Evolutionary conservation across 2,797 vertebrate species (phyloP).

Genomic region (Carcharodon carcharias): DNA sequence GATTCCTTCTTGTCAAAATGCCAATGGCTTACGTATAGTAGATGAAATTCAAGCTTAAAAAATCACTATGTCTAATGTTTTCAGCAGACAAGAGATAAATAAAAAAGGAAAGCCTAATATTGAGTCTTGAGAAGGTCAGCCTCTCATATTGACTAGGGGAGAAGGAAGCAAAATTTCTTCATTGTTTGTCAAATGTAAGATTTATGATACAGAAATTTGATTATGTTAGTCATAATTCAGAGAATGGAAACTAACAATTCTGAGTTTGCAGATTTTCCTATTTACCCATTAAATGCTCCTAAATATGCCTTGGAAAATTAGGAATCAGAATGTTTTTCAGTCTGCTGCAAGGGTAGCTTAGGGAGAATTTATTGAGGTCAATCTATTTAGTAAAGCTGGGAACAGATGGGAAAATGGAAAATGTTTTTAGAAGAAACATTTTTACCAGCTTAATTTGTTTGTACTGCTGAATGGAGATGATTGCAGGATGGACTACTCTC

Average conservation of each 20-base stretch:
- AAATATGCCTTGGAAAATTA: slow-evolving; percentile 14
- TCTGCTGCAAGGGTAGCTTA: neutral
- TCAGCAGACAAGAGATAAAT: neutral
- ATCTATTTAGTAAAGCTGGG: slow-evolving; percentile 31
- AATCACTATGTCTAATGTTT: neutral
- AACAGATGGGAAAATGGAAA: slow-evolving; percentile 33
- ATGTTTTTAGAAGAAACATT: neutral
- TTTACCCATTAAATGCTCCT: slow-evolving; percentile 24
- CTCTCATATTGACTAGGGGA: neutral
- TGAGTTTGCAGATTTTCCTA: neutral
- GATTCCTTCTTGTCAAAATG: neutral
- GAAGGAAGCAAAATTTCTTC: neutral
- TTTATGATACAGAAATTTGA: neutral
- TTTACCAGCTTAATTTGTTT: neutral
- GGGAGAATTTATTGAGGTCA: slow-evolving; percentile 34
- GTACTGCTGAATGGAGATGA: neutral
- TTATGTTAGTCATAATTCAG: too few species aligned
- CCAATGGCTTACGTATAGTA: neutral
- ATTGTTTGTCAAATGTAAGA: neutral
- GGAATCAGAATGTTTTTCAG: slow-evolving; percentile 16
- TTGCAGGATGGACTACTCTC: slow-evolving; percentile 21
- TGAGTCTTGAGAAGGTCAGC: neutral
- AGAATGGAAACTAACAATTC: neutral
- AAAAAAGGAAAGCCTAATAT: neutral
- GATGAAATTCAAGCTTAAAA: neutral